These are phyloP conservation scores for Scaptomyza pallida DNA, from an alignment of 1,140 invertebrate genomes.

Conservation along the genomic window DNA sequence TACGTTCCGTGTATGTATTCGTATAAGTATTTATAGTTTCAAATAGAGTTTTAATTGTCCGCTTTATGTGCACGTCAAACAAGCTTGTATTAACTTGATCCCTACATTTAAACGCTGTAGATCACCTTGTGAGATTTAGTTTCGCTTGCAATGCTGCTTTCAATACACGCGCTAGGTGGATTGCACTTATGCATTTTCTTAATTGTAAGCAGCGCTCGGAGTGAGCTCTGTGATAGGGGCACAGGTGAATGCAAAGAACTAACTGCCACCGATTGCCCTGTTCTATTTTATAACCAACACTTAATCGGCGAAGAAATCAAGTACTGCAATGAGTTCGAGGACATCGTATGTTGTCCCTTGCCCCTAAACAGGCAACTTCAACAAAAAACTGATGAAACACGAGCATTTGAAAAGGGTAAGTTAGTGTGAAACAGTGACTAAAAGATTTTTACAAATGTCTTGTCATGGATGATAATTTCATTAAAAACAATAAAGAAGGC, in stretches of 20 bases:
- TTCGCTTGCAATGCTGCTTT: slow-evolving; percentile 4
- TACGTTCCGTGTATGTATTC: slow-evolving; percentile 23
- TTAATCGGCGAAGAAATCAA: slow-evolving; percentile 52
- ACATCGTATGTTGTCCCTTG: slow-evolving; percentile 71
- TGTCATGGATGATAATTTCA: no score
- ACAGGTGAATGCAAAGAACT: slow-evolving; percentile 62
- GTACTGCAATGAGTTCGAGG: slow-evolving; percentile 66
- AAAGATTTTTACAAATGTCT: no score
- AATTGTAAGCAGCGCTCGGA: background rate
- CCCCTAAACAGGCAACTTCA: slow-evolving; percentile 44
- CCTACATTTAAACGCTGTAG: slow-evolving; percentile 9
- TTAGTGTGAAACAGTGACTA: no score
- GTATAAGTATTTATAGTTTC: slow-evolving; percentile 11
- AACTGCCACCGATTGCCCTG: slow-evolving; percentile 50
- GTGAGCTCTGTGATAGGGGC: slow-evolving; percentile 60
- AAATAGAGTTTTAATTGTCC: background rate
- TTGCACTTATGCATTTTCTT: slow-evolving; percentile 18
- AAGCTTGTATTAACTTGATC: background rate
- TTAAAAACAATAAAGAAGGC: no score
- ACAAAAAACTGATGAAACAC: slow-evolving; percentile 1
- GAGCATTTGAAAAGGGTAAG: slow-evolving; percentile 56
- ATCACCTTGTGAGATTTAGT: slow-evolving; percentile 10
- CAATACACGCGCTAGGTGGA: slow-evolving; percentile 12
- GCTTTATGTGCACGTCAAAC: background rate
- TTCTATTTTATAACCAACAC: slow-evolving; percentile 60